Conservation (phyloP, 2,888 invertebrate species). For the Amblyteles armatorius region DNA sequence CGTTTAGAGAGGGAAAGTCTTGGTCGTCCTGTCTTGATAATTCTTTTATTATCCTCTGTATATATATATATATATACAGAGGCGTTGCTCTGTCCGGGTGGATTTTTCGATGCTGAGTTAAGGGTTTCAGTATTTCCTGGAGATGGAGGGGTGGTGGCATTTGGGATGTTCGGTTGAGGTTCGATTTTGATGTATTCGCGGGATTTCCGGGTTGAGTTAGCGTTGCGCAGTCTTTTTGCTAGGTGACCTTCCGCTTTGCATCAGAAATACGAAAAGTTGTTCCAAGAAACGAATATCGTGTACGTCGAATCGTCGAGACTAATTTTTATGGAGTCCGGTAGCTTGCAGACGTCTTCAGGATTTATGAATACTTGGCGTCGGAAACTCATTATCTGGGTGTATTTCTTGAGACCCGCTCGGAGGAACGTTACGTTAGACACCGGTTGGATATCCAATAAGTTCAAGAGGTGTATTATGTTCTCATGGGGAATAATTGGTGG, state of each 20-base stretch:
- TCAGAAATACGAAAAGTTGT: slow-evolving; percentile 40
- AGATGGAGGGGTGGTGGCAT: no score
- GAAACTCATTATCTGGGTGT: slow-evolving; percentile 41
- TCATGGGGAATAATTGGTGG: slow-evolving; percentile 37
- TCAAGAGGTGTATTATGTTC: slow-evolving; percentile 10
- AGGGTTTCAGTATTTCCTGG: no score
- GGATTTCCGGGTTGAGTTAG: background rate
- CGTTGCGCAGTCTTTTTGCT: slow-evolving; percentile 40
- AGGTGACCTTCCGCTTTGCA: slow-evolving; percentile 59
- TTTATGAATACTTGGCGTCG: slow-evolving; percentile 15
- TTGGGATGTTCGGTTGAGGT: background rate
- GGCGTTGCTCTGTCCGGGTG: background rate
- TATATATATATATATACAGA: no score
- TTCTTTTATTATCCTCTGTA: no score
- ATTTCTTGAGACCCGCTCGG: slow-evolving; percentile 30
- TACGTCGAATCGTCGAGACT: slow-evolving; percentile 60
- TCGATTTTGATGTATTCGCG: background rate
- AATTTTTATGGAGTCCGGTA: slow-evolving; percentile 62
- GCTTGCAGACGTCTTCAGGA: slow-evolving; percentile 25
- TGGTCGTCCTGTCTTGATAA: no score
- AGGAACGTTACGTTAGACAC: slow-evolving; percentile 27
- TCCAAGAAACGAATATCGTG: slow-evolving; percentile 58
- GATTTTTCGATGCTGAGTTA: no score
- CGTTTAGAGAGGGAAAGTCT: no score
- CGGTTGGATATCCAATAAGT: slow-evolving; percentile 9